phyloP scores from a whole-genome alignment of 2,888 invertebrate genomes.

The Papilio demoleus region DNA sequence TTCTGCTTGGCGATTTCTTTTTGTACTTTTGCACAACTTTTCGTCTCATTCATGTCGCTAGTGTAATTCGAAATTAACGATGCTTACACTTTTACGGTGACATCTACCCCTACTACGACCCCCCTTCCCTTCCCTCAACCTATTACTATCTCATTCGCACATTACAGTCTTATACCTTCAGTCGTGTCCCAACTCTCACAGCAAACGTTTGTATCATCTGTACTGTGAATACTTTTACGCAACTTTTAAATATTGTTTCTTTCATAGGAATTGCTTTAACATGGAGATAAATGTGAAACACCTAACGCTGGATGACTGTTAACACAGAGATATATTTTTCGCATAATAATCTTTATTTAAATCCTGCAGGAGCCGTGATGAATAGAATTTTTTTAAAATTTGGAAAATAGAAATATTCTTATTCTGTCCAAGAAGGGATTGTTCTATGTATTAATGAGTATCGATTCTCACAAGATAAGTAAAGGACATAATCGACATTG shows the following conservation, averaged over 20 bases:
- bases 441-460: too few species aligned
- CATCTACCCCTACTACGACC: not conserved
- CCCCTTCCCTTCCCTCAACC: not conserved
- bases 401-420: too few species aligned
- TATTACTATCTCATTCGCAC: not conserved
- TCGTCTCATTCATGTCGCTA: not conserved
- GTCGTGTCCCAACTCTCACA: conserved; percentile 2
- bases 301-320: too few species aligned
- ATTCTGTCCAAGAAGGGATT: too few species aligned
- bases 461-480: too few species aligned
- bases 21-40: too few species aligned
- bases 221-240: not conserved
- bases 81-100: not conserved
- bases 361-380: too few species aligned
- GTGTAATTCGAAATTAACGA: not conserved
- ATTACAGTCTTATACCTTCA: not conserved
- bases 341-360: too few species aligned
- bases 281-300: not conserved
- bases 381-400: too few species aligned
- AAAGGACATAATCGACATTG: too few species aligned
- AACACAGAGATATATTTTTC: too few species aligned
- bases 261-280: not conserved
- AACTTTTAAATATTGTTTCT: not conserved
- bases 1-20: too few species aligned
- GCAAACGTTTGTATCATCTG: not conserved